Conservation (phyloP, 1,140 invertebrate genomes). For the Drosophila sturtevanti region DNA sequence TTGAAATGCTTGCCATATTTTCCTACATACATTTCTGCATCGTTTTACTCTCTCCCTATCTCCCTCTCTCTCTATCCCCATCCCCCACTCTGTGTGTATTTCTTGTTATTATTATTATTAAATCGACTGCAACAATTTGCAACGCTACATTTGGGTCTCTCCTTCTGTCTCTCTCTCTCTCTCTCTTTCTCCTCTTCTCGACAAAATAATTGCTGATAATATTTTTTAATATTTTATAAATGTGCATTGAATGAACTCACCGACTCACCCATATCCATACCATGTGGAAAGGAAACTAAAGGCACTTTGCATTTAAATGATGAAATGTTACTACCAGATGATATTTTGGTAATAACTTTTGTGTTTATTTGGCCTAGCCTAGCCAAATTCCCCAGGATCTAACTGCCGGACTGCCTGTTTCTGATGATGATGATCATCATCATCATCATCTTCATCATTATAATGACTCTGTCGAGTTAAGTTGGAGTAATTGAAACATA, state of each 20-base stretch:
- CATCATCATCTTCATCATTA: not conserved
- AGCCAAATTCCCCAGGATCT: not conserved
- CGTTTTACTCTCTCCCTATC: conserved; percentile 3
- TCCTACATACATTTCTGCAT: conserved; percentile 2
- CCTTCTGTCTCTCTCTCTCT: not conserved
- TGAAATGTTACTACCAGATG: conserved; percentile 1
- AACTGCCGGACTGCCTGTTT: conserved; percentile 3
- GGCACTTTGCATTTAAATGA: conserved; percentile 37
- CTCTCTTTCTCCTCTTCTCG: not conserved
- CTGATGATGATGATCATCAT: conserved; percentile 1
- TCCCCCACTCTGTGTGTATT: no score
- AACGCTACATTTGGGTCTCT: conserved; percentile 7
- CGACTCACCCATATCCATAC: not conserved
- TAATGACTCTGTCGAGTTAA: conserved; percentile 26
- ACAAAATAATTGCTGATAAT: conserved; percentile 51
- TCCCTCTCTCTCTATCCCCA: not conserved
- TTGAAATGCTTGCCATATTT: conserved; percentile 53
- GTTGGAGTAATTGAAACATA: conserved; percentile 64
- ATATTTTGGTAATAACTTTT: conserved; percentile 7
- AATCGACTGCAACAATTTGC: conserved; percentile 60
- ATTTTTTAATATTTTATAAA: conserved; percentile 42
- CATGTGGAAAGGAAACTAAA: not conserved
- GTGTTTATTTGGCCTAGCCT: not conserved
- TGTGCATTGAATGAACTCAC: conserved; percentile 24
- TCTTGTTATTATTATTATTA: conserved; percentile 52